phyloP scores from a whole-genome alignment of 2,888 invertebrate species.

The Catocala sponsa region DNA sequence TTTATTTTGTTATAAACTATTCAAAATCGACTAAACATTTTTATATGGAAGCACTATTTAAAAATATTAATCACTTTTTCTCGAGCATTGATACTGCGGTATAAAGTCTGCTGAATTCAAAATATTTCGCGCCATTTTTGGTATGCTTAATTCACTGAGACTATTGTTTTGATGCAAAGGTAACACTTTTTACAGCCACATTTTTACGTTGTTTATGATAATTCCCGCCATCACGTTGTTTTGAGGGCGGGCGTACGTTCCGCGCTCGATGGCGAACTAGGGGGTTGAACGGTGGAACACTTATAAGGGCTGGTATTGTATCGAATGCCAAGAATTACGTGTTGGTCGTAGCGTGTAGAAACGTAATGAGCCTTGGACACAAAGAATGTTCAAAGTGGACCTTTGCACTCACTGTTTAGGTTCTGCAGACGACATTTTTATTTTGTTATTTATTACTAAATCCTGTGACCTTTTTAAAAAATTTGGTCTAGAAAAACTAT shows the following conservation, averaged over 20 bases:
- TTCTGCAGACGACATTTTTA: slow-evolving; percentile 35
- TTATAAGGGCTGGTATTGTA: slow-evolving; percentile 71
- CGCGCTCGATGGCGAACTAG: slow-evolving; percentile 74
- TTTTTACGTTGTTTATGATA: slow-evolving; percentile 41
- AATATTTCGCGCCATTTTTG: slow-evolving; percentile 33
- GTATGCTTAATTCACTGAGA: slow-evolving; percentile 8
- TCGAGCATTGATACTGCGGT: neutral
- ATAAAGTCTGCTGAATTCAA: slow-evolving; percentile 9
- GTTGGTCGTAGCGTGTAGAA: slow-evolving; percentile 59
- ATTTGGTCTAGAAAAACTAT: neutral
- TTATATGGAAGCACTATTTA: slow-evolving; percentile 30
- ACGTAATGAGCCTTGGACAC: slow-evolving; percentile 63
- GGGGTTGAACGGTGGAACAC: slow-evolving; percentile 69
- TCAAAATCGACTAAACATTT: slow-evolving; percentile 15
- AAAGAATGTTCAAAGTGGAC: slow-evolving; percentile 55
- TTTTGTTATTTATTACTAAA: slow-evolving; percentile 18
- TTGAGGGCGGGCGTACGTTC: slow-evolving; percentile 68
- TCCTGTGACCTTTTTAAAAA: slow-evolving; percentile 15
- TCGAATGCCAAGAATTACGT: slow-evolving; percentile 75
- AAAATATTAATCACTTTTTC: slow-evolving; percentile 17
- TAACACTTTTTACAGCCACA: slow-evolving; percentile 34
- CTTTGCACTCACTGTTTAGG: slow-evolving; percentile 32
- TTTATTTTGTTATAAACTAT: neutral
- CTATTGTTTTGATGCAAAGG: slow-evolving; percentile 37
- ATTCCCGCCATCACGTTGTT: slow-evolving; percentile 68